phyloP scores from a whole-genome alignment of 2,113 vertebrate species.

The Ariopsis seemanni region DNA sequence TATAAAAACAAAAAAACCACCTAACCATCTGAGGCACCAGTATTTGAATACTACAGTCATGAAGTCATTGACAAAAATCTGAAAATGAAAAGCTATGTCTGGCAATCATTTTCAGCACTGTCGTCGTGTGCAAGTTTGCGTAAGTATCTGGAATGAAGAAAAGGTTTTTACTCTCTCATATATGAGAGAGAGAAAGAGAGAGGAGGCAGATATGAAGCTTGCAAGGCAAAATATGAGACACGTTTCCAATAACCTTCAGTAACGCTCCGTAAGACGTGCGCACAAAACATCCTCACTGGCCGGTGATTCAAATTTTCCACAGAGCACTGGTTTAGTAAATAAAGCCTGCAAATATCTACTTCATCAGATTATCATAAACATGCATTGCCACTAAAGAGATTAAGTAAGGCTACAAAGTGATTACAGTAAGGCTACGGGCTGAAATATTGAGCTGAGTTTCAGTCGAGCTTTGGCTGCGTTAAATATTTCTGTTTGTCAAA shows the following conservation, averaged over 20 bases:
- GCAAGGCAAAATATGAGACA: background rate
- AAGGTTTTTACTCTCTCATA: background rate
- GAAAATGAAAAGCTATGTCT: background rate
- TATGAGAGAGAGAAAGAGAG: background rate
- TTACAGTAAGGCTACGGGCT: background rate
- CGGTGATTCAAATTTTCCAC: background rate
- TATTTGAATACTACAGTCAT: background rate
- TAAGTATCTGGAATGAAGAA: background rate
- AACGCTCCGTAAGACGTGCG: background rate
- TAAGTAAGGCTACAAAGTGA: background rate
- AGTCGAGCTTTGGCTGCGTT: background rate
- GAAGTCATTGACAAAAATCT: background rate
- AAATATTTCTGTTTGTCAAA: background rate
- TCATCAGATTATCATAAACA: background rate
- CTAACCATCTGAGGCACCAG: background rate
- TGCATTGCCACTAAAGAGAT: background rate
- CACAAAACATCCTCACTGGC: background rate
- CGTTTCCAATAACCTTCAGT: background rate
- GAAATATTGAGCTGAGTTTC: background rate
- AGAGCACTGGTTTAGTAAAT: background rate
- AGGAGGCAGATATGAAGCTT: background rate
- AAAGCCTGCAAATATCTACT: background rate
- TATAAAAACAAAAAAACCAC: background rate
- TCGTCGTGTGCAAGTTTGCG: background rate
- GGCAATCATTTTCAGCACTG: background rate